phyloP scores from a whole-genome alignment of 2,113 vertebrate genomes.

The Panthera leo region DNA sequence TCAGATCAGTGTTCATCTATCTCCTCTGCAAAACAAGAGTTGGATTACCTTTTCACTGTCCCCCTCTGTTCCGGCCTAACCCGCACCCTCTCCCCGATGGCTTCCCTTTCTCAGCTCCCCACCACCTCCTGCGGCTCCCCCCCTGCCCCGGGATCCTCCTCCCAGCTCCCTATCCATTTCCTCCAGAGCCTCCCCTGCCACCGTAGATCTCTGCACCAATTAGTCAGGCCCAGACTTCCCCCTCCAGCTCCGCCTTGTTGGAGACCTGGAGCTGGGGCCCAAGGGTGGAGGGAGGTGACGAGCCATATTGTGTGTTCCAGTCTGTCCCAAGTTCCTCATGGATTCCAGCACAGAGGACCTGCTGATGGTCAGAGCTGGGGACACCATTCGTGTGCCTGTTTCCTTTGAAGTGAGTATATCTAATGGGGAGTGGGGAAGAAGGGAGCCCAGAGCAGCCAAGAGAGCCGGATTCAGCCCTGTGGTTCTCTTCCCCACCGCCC shows the following conservation, averaged over 20 bases:
- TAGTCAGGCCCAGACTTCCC: background rate
- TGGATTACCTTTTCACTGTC: fast-evolving
- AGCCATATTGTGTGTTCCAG: slow-evolving; percentile 79
- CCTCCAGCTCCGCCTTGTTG: background rate
- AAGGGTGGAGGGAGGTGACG: background rate
- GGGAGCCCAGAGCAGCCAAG: background rate
- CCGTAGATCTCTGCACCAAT: background rate
- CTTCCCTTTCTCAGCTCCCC: background rate
- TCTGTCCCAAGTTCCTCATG: slow-evolving; percentile 88
- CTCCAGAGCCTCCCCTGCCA: background rate
- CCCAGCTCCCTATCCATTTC: background rate
- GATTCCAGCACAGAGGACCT: slow-evolving; percentile 87
- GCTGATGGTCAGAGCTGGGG: slow-evolving; percentile 89
- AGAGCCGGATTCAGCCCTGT: background rate
- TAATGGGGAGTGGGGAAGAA: no score
- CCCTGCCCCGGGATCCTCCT: fast-evolving
- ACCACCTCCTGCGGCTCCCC: background rate
- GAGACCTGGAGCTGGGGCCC: background rate
- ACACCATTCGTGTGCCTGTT: slow-evolving; percentile 87
- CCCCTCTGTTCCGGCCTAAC: background rate
- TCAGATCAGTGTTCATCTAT: background rate
- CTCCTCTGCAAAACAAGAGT: background rate
- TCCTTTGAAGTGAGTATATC: slow-evolving; percentile 89
- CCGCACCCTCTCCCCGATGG: background rate
- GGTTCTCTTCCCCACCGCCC: no score